Evolutionary conservation across 2,113 vertebrate genomes (phyloP).

Genomic region (Dasyprocta punctata): DNA sequence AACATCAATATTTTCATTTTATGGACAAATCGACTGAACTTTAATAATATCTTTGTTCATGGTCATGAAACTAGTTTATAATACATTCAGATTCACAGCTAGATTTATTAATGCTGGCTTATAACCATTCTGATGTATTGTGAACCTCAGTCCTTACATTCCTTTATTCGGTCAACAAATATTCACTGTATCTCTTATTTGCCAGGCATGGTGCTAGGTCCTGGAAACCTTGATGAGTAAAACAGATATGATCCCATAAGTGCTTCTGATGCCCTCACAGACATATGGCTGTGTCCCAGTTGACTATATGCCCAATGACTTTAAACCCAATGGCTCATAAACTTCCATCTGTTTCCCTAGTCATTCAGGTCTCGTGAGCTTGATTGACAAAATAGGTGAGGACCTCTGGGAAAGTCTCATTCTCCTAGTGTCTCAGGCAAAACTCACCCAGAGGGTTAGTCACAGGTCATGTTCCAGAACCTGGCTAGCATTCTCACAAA

Average conservation of each 20-base stretch:
- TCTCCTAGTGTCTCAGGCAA: not conserved
- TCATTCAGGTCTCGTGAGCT: not conserved
- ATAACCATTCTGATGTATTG: not conserved
- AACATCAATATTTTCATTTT: not conserved
- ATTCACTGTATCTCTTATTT: not conserved
- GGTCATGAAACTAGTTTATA: not conserved
- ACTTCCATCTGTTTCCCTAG: constrained; percentile 46
- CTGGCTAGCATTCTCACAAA: not conserved
- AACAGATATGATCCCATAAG: not conserved
- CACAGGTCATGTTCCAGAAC: not conserved
- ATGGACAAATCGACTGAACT: not conserved
- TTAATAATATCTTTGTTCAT: not conserved
- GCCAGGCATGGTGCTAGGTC: not conserved
- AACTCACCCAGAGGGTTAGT: not conserved
- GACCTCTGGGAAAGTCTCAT: constrained; percentile 1
- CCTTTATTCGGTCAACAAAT: not conserved
- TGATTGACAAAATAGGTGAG: not conserved
- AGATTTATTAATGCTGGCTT: not conserved
- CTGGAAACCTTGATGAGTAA: constrained; percentile 23
- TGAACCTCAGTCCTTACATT: not conserved
- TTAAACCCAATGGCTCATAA: constrained; percentile 37
- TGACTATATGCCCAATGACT: not conserved
- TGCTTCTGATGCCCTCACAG: not conserved
- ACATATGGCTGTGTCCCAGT: constrained; percentile 27
- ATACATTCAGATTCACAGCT: not conserved